Conservation (phyloP, 2,888 invertebrate species). For the Lepidochitona cinerea region DNA sequence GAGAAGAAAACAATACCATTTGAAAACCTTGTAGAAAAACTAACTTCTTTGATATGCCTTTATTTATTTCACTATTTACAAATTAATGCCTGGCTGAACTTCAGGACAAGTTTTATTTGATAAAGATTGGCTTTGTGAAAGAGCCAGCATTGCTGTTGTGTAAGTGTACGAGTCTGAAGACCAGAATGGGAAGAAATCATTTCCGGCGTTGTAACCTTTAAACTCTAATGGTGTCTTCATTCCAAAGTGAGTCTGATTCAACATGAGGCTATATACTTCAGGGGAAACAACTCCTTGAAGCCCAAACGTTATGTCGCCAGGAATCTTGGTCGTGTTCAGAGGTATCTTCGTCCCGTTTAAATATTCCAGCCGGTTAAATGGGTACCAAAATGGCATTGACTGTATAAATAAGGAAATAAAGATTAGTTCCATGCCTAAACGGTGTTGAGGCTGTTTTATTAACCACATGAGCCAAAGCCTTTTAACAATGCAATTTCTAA, state of each 20-base stretch:
- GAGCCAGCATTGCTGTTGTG: conserved; percentile 46
- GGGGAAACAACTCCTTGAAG: conserved; percentile 45
- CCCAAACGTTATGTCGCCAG: conserved; percentile 27
- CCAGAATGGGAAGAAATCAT: conserved; percentile 53
- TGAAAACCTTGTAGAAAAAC: no score
- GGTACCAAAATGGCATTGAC: conserved; percentile 44
- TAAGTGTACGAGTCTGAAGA: conserved; percentile 56
- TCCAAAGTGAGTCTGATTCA: conserved; percentile 32
- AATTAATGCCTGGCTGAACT: no score
- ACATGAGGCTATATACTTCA: conserved; percentile 38
- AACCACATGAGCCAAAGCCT: no score
- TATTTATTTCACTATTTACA: no score
- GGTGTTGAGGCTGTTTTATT: no score
- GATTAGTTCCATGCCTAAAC: no score
- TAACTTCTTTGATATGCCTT: no score
- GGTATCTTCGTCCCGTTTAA: conserved; percentile 36
- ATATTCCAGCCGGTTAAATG: conserved; percentile 38
- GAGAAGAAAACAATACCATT: no score
- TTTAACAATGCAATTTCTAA: no score
- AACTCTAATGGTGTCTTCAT: conserved; percentile 40
- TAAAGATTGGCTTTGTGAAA: conserved; percentile 28
- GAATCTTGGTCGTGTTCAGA: conserved; percentile 20
- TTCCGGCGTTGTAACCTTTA: conserved; percentile 48
- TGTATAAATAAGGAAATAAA: conserved; percentile 13
- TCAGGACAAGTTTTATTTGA: not conserved